Base-by-base conservation (phyloP, 2,888 invertebrate species). In the Venusia cambrica region DNA sequence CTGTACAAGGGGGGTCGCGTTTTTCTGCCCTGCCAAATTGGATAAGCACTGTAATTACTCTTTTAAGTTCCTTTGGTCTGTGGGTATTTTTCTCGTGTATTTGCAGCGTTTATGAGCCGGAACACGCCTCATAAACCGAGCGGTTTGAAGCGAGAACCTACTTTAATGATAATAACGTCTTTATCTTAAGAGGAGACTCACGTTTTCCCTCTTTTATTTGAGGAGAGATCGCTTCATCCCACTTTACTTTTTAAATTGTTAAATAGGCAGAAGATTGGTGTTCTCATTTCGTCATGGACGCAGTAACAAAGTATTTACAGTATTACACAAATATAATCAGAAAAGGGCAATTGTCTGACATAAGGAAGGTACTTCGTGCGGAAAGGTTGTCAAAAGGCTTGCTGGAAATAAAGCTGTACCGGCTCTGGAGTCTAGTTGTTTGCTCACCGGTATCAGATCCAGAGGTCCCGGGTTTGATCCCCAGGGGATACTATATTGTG, bases 21-120 rank as follows among this genome's bases (percentile, higher is more conserved):
- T 84, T 83, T 83, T 81, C 77, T 78, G 74, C 73, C 70, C 73
- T 69, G 76, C 79, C 79, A 83, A 87, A 87, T 84, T 87, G 85
- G 83, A 81, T 87, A 84, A 85, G 77, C 75, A 81, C 80, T 72
- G 76, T 80, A 84, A 87, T 87, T 83, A 81, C 68, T 73, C 74
- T 74, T 74, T 80, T 75, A 74, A 75, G 58, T 71, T 68, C 56
- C 57, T 64, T 58, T 56, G 63, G 62, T 68, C 67, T 69, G 73
- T 73, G 63, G 69, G 66, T 72, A 72, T 75, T 75, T 69, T 45
- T 51, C 45, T 48, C 65, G 64, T 62, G 59, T 66, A 58, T 65
- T 70, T 62, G 58, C 51, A 58, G 44, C 45, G 68, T 75, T 76
- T 73, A 74, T 75, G 73, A 69, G 66, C 58, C 66, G 62, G 69